Conservation (phyloP, 2,113 vertebrate genomes). For the Semicossyphus pulcher region DNA sequence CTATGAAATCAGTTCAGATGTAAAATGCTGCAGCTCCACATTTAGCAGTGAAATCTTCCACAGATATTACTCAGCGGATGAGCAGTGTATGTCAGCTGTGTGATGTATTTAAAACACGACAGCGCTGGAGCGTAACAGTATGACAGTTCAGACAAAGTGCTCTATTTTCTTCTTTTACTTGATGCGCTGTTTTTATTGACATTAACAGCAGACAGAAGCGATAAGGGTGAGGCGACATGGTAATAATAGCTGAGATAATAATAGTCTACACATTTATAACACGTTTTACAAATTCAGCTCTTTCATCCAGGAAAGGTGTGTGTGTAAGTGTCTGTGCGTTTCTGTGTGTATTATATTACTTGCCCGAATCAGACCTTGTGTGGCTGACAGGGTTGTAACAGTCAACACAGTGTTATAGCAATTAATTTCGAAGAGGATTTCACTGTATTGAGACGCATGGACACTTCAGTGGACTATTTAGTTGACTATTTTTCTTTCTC, state of each 20-base stretch:
- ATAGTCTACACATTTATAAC: slow-evolving; percentile 10
- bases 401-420: not conserved
- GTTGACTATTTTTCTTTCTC: not conserved
- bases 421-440: not conserved
- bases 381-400: slow-evolving; percentile 3
- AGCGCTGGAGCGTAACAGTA: not conserved
- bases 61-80: not conserved
- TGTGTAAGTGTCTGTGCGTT: not conserved
- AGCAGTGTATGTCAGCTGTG: not conserved
- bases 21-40: not conserved
- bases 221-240: not conserved
- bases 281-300: slow-evolving; percentile 3
- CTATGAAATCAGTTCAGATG: not conserved
- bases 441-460: not conserved
- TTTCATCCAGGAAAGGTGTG: not conserved
- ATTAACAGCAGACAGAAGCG: not conserved
- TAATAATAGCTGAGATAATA: slow-evolving; percentile 22
- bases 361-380: slow-evolving; percentile 4
- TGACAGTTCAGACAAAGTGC: not conserved
- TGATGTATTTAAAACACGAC: not conserved
- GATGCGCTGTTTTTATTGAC: not conserved
- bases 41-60: not conserved
- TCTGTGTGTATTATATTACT: not conserved
- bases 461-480: not conserved
- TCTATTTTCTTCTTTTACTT: not conserved